These are phyloP conservation scores for Microtus richardsoni DNA, from an alignment of 2,113 vertebrate species.

Conservation along the genomic window DNA sequence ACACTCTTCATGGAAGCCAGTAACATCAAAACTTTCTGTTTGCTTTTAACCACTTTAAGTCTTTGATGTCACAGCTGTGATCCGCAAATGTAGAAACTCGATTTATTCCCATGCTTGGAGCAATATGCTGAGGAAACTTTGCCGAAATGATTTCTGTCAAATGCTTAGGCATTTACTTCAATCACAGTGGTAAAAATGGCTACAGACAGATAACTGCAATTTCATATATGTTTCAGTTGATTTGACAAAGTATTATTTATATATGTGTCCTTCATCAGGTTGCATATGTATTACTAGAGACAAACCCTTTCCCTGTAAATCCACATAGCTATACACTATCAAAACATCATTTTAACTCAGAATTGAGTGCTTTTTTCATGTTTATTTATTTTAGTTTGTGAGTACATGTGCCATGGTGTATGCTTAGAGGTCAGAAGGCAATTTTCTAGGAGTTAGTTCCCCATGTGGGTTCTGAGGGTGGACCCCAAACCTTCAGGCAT, in stretches of 20 bases:
- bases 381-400: not conserved
- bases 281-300: not conserved
- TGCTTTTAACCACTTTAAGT: not conserved
- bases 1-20: not conserved
- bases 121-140: not conserved
- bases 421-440: not conserved
- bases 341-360: not conserved
- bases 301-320: not conserved
- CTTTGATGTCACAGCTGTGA: not conserved
- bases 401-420: not conserved
- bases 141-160: constrained; percentile 6
- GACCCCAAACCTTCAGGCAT: not conserved
- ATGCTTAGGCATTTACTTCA: constrained; percentile 5
- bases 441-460: not conserved
- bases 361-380: not conserved
- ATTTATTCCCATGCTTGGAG: constrained; percentile 9
- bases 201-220: not conserved
- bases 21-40: not conserved
- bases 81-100: not conserved
- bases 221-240: not conserved
- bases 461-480: not conserved
- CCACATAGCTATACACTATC: not conserved
- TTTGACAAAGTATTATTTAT: constrained; percentile 8
- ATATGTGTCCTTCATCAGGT: not conserved
- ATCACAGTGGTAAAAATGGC: not conserved